Evolutionary conservation across 1,140 invertebrate species (phyloP), one percentile per base, ranked within the genome.

Genomic region (Bombyx mandarina): DNA sequence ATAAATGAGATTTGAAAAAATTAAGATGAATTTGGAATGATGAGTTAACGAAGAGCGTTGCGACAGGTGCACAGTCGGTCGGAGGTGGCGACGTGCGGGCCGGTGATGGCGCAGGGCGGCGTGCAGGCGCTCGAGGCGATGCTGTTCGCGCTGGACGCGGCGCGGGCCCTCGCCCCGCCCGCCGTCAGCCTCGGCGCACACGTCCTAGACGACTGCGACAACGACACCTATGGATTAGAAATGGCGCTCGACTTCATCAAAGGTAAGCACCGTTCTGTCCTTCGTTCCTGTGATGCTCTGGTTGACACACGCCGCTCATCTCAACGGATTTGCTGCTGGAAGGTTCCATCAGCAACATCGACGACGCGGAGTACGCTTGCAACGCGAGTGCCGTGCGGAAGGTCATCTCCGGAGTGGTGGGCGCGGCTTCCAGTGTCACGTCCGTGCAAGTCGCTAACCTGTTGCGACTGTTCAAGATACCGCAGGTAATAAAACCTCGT

Each of bases 241-340:
- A 97, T 98, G 92, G 95, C 97, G 1, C 94, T 98, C 4, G 97
- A 98, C 79, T 99, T 99, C 76, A 98, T 99, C 61, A 97, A 98
- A 93, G 97, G 97, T 98, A 86, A 90, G 92, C 43, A n/a, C 52
- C 4, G 7, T 22, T 43, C 22, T 18, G 46, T 9, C 26, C 5
- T 7, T 22, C n/a, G 9, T 4, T 10, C 6, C 2, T n/a, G 1
- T 5, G 18, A 18, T n/a, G 22, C 18, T 46, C 8, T 2, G 18
- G 8, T n/a, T 53, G 9, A 43, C 2, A 4, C 6, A 9, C 18
- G 43, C 0, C 43, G 56, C 35, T 49, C 46, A 8, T 8, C 10
- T 56, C 35, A 43, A 3, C 10, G 46, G 10, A 43, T 43, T 8
- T n/a, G 8, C 52, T 45, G 6, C 47, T 35, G 90, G 1, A 90